phyloP scores from a whole-genome alignment of 2,888 invertebrate species.

The Brachylomia viminalis region DNA sequence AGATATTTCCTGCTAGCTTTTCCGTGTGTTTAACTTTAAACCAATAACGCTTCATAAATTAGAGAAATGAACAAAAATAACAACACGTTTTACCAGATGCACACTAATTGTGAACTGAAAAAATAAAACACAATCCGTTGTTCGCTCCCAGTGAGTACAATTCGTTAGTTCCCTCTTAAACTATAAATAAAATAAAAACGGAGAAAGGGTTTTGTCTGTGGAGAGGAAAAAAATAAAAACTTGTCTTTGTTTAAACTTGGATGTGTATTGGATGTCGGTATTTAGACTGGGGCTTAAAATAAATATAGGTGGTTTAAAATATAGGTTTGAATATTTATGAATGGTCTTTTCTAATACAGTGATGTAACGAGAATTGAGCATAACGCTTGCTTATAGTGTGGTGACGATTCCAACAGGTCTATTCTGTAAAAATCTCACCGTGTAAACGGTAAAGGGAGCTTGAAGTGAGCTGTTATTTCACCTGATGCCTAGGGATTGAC shows the following conservation, averaged over 20 bases:
- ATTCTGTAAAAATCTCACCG: too few relatives aligned
- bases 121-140: constrained; percentile 13
- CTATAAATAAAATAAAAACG: constrained; percentile 54
- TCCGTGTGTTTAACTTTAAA: background rate
- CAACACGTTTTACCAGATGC: background rate
- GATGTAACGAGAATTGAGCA: background rate
- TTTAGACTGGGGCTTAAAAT: background rate
- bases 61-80: background rate
- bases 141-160: constrained; percentile 50
- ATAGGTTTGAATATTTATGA: too few relatives aligned
- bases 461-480: too few relatives aligned
- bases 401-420: too few relatives aligned
- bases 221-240: constrained; percentile 5
- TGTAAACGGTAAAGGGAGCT: too few relatives aligned
- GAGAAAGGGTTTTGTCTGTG: constrained; percentile 39
- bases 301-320: background rate
- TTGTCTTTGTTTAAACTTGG: constrained; percentile 17
- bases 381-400: too few relatives aligned
- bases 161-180: constrained; percentile 53
- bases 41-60: background rate
- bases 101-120: constrained; percentile 40
- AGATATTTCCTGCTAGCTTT: background rate
- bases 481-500: too few relatives aligned
- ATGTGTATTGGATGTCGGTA: background rate
- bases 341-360: background rate